Evolutionary conservation across 1,140 invertebrate genomes (phyloP), one percentile per base, ranked within the genome.

Genomic region (Globodera ellingtonae): DNA sequence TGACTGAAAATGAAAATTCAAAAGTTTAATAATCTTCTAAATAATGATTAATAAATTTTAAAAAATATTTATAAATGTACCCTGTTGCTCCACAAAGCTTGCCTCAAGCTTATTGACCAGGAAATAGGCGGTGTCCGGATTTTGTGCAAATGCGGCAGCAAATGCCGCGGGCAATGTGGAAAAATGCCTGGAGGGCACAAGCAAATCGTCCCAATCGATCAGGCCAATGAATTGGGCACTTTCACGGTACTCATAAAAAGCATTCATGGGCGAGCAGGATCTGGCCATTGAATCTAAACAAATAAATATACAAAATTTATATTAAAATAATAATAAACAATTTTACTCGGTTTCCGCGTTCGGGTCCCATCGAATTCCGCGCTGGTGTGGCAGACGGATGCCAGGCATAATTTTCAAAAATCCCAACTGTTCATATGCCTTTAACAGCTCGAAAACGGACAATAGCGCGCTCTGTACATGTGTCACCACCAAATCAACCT

Each of bases 191-290:
- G 52, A 46, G 13, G 80, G 65, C 50, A 82, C 44, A n/a, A 84
- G 74, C 46, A 84, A 72, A 56, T 84, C 83, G 44, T 84, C 83
- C 83, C 83, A 84, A 72, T 84, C 83, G 62, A 80, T 73, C 35
- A 84, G 84, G 35, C 62, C 72, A 72, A 84, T 84, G 74, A 84
- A 84, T 72, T 84, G 82, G 35, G 83, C 80, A 47, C 72, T 83
- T 50, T 84, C 83, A 7, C 78, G 50, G 48, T 84, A 85, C 52
- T 84, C 83, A 62, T 82, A 84, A 44, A n/a, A 84, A 72, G 72
- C 83, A 84, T 50, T 79, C 74, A 47, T 83, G 81, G 46, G 48
- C 79, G 21, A 81, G 66, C 21, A 74, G 47, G 24, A 81, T 56
- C 62, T 81, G 79, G 15, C 74, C 66, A 24, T 65, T 81, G 47